phyloP scores from a whole-genome alignment of 2,797 vertebrate species.

The Pseudocheirus occidentalis region DNA sequence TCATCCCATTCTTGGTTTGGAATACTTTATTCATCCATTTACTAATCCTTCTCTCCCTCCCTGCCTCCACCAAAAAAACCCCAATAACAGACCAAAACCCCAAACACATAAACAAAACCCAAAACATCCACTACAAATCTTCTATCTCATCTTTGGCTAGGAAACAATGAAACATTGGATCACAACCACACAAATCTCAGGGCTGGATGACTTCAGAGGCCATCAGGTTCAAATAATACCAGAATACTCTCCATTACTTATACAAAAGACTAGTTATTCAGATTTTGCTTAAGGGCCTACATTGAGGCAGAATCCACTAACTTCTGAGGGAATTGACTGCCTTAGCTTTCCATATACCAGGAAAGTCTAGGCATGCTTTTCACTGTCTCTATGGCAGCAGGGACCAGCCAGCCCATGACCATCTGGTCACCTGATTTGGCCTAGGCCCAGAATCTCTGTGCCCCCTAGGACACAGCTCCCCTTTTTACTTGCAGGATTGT shows the following conservation, averaged over 20 bases:
- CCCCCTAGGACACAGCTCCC: neutral
- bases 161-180: neutral
- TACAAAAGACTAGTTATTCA: too few relatives aligned
- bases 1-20: neutral
- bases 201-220: too few relatives aligned
- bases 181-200: neutral
- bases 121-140: neutral
- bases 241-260: neutral
- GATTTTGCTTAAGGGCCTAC: neutral
- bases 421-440: neutral
- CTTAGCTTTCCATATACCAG: neutral
- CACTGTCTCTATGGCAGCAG: neutral
- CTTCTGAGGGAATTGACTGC: neutral
- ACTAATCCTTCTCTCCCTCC: neutral
- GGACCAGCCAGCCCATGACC: neutral
- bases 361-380: neutral
- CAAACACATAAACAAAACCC: too few relatives aligned
- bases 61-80: neutral
- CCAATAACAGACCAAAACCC: too few relatives aligned
- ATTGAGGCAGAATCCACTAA: neutral
- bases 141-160: neutral
- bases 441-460: neutral
- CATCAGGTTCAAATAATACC: neutral
- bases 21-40: neutral
- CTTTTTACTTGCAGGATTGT: neutral